Evolutionary conservation across 2,888 invertebrate genomes (phyloP), one percentile per base, ranked within the genome.

Genomic region (Cabera pusaria): DNA sequence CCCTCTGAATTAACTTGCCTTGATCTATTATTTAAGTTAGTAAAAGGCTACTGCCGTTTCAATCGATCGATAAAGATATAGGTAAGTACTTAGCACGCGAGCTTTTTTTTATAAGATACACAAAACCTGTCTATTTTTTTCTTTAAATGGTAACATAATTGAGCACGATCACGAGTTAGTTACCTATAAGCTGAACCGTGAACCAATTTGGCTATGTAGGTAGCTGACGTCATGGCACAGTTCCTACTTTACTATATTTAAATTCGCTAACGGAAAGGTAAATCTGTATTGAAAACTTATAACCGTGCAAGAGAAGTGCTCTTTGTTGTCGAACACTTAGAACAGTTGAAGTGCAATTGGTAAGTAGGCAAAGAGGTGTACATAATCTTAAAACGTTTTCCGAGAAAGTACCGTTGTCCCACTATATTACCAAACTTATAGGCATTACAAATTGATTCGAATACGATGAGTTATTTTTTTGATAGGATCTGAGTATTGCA

Each of bases 1-100:
- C 67, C 61, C 61, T 68, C 65, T 59, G 64, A 72, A 73, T 72
- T 64, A 72, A 65, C 59, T 75, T 52, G 59, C 78, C 79, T 83
- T 82, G 77, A 71, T 79, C 68, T 64, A 64, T 33, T 43, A 49
- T 24, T 46, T 40, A 29, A 28, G 52, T 32, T 47, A 49, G 65
- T 66, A 66, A 63, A 54, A 65, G 59, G 54, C 51, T 46, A 37
- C 44, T 46, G 40, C 33, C 38, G 25, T 40, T 44, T 46, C 35
- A 52, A 51, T 22, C 36, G 22, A 41, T 44, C 37, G 42, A 48
- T 48, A 26, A 40, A 9, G 23, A 44, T 22, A 41, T 44, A 34
- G 42, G 46, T 48, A 26, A 40, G 7, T 21, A 44, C 38, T 44
- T 35, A 37, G 29, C 42, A 43, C 19, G 39, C 34, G n/a, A 44